These are phyloP conservation scores for Apus apus DNA, from an alignment of 2,113 vertebrate genomes.

Conservation along the genomic window DNA sequence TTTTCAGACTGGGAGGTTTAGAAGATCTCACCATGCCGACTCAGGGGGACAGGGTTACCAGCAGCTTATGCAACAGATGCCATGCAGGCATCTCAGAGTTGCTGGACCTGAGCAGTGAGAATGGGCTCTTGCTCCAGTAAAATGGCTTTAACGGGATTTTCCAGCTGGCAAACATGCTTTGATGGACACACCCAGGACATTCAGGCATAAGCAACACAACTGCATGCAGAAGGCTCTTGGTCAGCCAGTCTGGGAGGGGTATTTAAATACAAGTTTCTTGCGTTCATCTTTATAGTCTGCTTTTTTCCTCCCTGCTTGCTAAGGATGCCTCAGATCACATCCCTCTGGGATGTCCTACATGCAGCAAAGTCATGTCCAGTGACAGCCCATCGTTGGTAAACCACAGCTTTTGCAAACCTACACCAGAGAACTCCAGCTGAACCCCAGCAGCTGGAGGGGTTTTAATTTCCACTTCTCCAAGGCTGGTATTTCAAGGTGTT, in stretches of 20 bases:
- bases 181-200: constrained; percentile 22
- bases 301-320: not conserved
- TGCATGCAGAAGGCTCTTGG: not conserved
- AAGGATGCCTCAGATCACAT: not conserved
- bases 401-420: not conserved
- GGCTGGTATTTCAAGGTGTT: constrained; percentile 52
- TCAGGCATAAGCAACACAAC: not conserved
- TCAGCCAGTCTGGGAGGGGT: not conserved
- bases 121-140: not conserved
- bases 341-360: not conserved
- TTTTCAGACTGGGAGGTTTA: not conserved
- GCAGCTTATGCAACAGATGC: not conserved
- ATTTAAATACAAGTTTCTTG: constrained; percentile 36
- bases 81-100: not conserved
- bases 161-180: not conserved
- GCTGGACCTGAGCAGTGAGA: not conserved
- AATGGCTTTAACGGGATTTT: constrained; percentile 21
- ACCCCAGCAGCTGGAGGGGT: constrained; percentile 27
- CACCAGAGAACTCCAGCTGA: constrained; percentile 28
- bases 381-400: not conserved
- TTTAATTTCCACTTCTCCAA: constrained; percentile 42
- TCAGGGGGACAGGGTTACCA: not conserved
- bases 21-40: not conserved
- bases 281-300: not conserved
- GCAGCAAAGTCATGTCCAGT: not conserved